Evolutionary conservation across 2,888 invertebrate genomes (phyloP), one percentile per base, ranked within the genome.

Genomic region (Drosophila anomalipes): DNA sequence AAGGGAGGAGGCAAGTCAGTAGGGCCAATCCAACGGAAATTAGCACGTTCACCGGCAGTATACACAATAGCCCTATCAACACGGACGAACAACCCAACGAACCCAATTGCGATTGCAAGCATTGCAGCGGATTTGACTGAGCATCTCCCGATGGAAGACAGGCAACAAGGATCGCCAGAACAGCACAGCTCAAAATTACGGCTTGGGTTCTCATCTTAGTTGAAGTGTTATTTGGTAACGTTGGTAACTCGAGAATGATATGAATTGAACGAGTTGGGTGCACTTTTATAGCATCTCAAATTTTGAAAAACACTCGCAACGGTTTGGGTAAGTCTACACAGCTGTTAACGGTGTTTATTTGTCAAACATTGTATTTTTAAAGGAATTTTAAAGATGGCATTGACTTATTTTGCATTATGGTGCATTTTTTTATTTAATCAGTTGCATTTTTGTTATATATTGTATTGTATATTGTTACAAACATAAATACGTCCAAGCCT

Each of bases 11-110:
- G 10, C 0, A 0, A 12, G 0, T 0, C 33, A 33, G 0, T 33
- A 33, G 10, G 10, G 0, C 0, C 32, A 33, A 0, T 33, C 0
- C 33, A 33, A 33, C 0, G 10, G 0, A 0, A 33, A 33, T 0
- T 4, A 33, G 10, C 4, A 1, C 0, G 4, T 0, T 0, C 10
- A 33, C 0, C 33, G 10, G 33, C 33, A 33, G 33, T 12, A 0
- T 0, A 33, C 4, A 0, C 33, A 33, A 33, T 33, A 0, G 0
- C 33, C 0, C 0, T 10, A 33, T 33, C 33, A 33, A 4, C 10
- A 0, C 3, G 10, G 3, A 0, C 33, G 33, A 3, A 4, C 3
- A 0, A 4, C 10, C 10, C 10, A 4, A 3, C 33, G 0, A 0
- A 10, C 0, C 0, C 10, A 33, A 33, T 3, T 0, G 0, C 32